Base-by-base conservation (phyloP, 1,140 invertebrate genomes). In the Listronotus oregonensis region DNA sequence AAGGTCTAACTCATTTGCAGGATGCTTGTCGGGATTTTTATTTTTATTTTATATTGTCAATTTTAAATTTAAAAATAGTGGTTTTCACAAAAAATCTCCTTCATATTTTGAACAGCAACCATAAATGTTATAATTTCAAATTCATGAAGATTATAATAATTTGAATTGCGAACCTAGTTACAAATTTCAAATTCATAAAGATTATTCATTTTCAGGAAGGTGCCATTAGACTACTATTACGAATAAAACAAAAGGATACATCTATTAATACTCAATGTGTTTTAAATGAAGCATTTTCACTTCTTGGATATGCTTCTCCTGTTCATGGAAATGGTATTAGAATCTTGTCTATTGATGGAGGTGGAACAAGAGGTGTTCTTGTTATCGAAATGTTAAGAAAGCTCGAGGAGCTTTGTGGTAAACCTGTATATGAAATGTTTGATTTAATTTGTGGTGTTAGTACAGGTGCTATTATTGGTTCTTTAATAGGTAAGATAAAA, bases 381-480 rank as follows among this genome's bases (percentile, higher is more conserved):
- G 90, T 92, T 0, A 85, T 95, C 47, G 88, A 93, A 80, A 88
- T 94, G 75, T 77, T 96, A 42, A 85, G 87, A 62, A 87, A 89
- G 69, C 77, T 95, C 11, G 92, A 96, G 80, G 79, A 85, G 68
- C 71, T 89, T 6, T 90, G 89, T 18, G 87, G 88, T 1, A 85
- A 86, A 69, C 81, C 77, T 66, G 83, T 89, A 17, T 77, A 85
- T 71, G 85, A 90, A 69, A 79, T 90, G 77, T 97, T 97, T 81
- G 95, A 97, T 80, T 91, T 91, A 65, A 90, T 97, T 69, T 92
- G 92, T 75, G 95, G 95, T 8, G 94, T 97, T 11, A 95, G 92
- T 75, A 96, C 95, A 4, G 94, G 94, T 49, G 89, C 90, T 11
- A 91, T 93, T 69, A 81, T 92, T 14, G 86, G 87, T 8, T 84